These are phyloP conservation scores for Threskiornis aethiopicus DNA, from an alignment of 2,797 vertebrate species.

Conservation along the genomic window DNA sequence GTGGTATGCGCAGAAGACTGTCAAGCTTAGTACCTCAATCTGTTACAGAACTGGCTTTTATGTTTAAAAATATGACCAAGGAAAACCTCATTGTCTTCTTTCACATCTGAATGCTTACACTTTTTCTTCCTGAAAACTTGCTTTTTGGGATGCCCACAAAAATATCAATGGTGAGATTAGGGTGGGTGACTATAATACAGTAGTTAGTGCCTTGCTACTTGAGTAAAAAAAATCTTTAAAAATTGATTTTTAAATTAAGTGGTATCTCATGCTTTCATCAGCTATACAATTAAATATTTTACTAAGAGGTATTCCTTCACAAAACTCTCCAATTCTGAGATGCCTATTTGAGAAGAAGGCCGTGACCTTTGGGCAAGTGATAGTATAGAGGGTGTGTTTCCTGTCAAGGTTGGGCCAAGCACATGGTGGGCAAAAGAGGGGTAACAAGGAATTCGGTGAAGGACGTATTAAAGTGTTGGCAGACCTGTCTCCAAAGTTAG, in stretches of 20 bases:
- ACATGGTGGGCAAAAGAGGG: not conserved
- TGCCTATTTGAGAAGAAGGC: accelerated
- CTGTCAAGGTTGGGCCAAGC: not conserved
- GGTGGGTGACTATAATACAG: not conserved
- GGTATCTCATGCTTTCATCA: not conserved
- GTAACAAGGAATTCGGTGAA: not conserved
- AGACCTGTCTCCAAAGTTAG: not conserved
- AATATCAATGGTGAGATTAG: no score
- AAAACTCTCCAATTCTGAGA: not conserved
- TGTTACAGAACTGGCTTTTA: not conserved
- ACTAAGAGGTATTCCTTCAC: not conserved
- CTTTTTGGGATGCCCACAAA: not conserved
- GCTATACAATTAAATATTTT: not conserved
- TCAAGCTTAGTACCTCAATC: not conserved
- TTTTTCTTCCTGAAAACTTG: not conserved
- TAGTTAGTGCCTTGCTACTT: not conserved
- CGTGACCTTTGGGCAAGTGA: not conserved
- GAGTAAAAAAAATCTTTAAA: not conserved
- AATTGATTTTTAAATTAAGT: not conserved
- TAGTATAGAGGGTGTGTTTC: not conserved
- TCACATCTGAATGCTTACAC: not conserved
- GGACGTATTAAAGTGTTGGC: not conserved
- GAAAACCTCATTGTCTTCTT: not conserved
- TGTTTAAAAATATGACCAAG: not conserved
- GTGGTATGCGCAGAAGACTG: not conserved